A percentile compares a stretch with the other conserved stretches of the same genome.
Conservation (phyloP, 2,113 vertebrate species). For the Colinus virginianus region DNA sequence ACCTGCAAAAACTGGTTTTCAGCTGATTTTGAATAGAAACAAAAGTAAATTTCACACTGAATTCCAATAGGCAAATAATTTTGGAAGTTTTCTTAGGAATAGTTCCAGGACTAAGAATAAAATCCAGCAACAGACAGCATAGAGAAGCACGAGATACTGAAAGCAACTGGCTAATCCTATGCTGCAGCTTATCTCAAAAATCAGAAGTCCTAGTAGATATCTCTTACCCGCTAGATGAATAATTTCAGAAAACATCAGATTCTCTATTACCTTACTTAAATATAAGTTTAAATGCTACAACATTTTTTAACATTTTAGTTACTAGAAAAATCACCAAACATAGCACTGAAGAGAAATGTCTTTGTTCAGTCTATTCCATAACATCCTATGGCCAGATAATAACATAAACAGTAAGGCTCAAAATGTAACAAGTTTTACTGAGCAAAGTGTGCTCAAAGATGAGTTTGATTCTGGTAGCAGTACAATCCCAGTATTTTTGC, state of each 20-base stretch:
- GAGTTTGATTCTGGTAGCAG: background rate
- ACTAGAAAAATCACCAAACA: background rate
- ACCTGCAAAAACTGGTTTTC: background rate
- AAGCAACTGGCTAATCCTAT: background rate
- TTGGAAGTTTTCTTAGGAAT: background rate
- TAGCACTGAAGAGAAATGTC: background rate
- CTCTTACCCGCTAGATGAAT: background rate
- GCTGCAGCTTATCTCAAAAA: background rate
- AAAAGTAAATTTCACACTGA: background rate
- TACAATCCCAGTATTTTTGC: background rate
- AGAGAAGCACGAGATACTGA: background rate
- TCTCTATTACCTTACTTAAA: background rate
- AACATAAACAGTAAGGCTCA: background rate
- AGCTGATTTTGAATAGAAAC: background rate
- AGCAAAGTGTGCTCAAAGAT: background rate
- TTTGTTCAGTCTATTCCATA: background rate
- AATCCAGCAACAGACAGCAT: background rate
- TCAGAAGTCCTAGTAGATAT: background rate
- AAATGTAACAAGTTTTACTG: background rate
- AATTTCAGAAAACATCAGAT: background rate
- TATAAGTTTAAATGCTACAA: background rate
- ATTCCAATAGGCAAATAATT: background rate
- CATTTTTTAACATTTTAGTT: background rate
- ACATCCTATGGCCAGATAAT: background rate
- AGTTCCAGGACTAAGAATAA: background rate